Conservation (phyloP, 2,797 vertebrate genomes). For the Dendrocincla fuliginosa region DNA sequence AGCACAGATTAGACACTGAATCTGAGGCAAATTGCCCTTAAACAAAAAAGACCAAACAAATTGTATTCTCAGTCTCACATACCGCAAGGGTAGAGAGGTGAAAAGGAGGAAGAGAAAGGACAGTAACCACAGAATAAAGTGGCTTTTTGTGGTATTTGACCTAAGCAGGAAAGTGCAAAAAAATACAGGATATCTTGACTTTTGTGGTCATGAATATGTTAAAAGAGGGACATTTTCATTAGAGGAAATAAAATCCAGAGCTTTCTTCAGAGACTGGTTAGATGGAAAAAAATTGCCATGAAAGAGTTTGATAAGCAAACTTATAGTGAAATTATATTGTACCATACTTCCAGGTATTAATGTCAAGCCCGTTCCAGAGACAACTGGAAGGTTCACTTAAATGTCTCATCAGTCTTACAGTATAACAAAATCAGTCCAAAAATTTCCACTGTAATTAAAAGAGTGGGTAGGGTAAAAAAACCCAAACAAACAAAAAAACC, state of each 20-base stretch:
- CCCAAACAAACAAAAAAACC: not conserved
- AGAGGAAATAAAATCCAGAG: constrained; percentile 11
- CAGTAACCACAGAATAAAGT: not conserved
- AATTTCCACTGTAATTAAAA: not conserved
- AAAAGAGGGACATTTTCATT: not conserved
- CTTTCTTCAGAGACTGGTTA: constrained; percentile 5
- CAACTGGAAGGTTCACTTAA: not conserved
- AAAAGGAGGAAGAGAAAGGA: not conserved
- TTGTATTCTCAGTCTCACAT: not conserved
- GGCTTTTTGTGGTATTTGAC: not conserved
- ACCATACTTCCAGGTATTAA: not conserved
- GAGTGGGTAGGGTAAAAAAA: accelerated
- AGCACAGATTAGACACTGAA: not conserved
- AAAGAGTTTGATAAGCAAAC: constrained; percentile 47
- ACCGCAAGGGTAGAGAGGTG: accelerated
- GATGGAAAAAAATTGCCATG: not conserved
- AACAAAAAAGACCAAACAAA: not conserved
- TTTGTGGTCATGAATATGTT: not conserved
- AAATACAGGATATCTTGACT: not conserved
- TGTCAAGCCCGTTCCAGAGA: not conserved
- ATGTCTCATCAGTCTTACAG: not conserved
- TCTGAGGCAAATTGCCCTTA: not conserved
- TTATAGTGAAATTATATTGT: not conserved
- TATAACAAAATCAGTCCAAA: not conserved
- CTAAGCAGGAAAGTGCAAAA: not conserved